Evolutionary conservation across 2,888 invertebrate genomes (phyloP).

Genomic region (Tiliacea aurago): DNA sequence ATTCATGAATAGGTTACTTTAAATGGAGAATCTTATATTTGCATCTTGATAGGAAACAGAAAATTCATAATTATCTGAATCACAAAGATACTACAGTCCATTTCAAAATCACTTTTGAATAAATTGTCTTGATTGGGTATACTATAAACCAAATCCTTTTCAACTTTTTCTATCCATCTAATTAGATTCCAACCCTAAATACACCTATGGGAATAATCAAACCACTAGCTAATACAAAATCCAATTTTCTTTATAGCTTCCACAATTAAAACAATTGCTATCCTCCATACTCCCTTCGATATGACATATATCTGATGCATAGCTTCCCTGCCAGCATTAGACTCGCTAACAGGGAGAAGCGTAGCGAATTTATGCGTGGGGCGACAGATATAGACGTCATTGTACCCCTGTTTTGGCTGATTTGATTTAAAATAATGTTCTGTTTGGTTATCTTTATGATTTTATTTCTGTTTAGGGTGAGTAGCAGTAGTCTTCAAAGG

Average conservation of each 20-base stretch:
- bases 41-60: background rate
- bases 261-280: conserved; percentile 61
- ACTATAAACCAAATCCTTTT: background rate
- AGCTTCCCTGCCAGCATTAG: conserved; percentile 65
- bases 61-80: background rate
- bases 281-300: conserved; percentile 60
- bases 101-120: background rate
- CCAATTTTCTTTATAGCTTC: conserved; percentile 60
- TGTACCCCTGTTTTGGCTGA: conserved; percentile 64
- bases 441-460: conserved; percentile 60
- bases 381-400: conserved; percentile 78
- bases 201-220: conserved; percentile 14
- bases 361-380: conserved; percentile 74
- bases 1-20: too few relatives aligned
- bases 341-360: conserved; percentile 76
- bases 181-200: background rate
- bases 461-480: conserved; percentile 45
- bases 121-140: background rate
- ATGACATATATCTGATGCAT: conserved; percentile 66
- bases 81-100: background rate
- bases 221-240: conserved; percentile 33
- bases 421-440: conserved; percentile 67
- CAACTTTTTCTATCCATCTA: background rate
- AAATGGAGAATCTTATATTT: background rate
- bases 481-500: conserved; percentile 19